A percentile compares a stretch with the other conserved stretches of the same genome.
Evolutionary conservation across 2,888 invertebrate species (phyloP).

Genomic region (Eledona agricola): DNA sequence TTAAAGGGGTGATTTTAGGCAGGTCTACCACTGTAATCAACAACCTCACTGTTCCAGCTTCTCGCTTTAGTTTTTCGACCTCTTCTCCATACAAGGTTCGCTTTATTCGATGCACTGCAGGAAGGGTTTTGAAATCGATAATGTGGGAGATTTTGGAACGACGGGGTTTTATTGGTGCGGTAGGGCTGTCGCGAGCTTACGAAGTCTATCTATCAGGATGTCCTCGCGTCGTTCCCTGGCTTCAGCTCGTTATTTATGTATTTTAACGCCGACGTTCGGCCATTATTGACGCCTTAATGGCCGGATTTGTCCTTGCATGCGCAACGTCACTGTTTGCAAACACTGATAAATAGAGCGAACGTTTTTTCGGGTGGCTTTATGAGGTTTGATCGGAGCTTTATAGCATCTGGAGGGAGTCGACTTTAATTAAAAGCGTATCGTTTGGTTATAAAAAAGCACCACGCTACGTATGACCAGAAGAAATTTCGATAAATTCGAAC

Average conservation of each 20-base stretch:
- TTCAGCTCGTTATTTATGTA: slow-evolving; percentile 61
- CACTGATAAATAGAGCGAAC: slow-evolving; percentile 60
- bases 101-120: too few relatives aligned
- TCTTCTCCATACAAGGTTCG: too few relatives aligned
- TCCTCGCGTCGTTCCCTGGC: slow-evolving; percentile 51
- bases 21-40: slow-evolving; percentile 33
- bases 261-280: slow-evolving; percentile 62
- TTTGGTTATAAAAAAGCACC: slow-evolving; percentile 4
- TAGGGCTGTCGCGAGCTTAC: slow-evolving; percentile 42
- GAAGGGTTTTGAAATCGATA: slow-evolving; percentile 21
- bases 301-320: slow-evolving; percentile 62
- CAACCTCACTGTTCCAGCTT: background rate
- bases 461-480: too few relatives aligned
- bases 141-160: slow-evolving; percentile 1
- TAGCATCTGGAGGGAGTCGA: slow-evolving; percentile 32
- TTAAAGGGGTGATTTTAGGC: slow-evolving; percentile 39
- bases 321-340: slow-evolving; percentile 62
- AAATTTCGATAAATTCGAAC: too few relatives aligned
- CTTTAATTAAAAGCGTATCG: slow-evolving; percentile 17
- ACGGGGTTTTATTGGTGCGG: slow-evolving; percentile 26
- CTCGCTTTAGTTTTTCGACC: background rate
- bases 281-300: slow-evolving; percentile 64
- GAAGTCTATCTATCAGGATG: slow-evolving; percentile 57
- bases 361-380: slow-evolving; percentile 45
- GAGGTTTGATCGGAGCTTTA: slow-evolving; percentile 54